Evolutionary conservation across 2,888 invertebrate genomes (phyloP).

Genomic region (Liodrosophila aerea): DNA sequence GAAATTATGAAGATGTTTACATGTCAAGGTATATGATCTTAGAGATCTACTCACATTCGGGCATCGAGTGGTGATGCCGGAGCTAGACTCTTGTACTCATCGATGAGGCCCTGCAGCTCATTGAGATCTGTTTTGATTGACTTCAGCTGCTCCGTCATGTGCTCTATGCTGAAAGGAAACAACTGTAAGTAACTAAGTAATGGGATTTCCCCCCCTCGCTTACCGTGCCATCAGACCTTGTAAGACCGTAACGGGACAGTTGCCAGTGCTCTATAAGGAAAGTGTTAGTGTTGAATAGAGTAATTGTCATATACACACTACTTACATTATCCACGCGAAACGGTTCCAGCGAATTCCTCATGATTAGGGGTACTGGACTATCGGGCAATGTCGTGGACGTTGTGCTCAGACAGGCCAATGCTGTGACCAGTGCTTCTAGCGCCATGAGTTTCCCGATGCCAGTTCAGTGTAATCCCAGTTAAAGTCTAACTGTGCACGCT

Average conservation of each 20-base stretch:
- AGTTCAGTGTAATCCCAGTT: not conserved
- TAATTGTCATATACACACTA: not conserved
- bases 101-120: slow-evolving; percentile 54
- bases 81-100: slow-evolving; percentile 39
- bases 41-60: slow-evolving; percentile 34
- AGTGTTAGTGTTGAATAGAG: no score
- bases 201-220: no score
- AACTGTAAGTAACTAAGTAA: not conserved
- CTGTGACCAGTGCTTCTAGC: slow-evolving; percentile 63
- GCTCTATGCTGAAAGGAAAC: slow-evolving; percentile 12
- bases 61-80: slow-evolving; percentile 5
- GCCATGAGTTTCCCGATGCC: slow-evolving; percentile 31
- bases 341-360: slow-evolving; percentile 48
- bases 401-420: slow-evolving; percentile 62
- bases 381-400: slow-evolving; percentile 33
- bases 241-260: slow-evolving; percentile 46
- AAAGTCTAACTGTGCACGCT: slow-evolving; percentile 18
- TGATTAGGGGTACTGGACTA: slow-evolving; percentile 38
- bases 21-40: not conserved
- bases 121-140: slow-evolving; percentile 28
- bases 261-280: slow-evolving; percentile 40
- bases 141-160: slow-evolving; percentile 48
- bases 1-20: not conserved
- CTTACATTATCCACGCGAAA: slow-evolving; percentile 51
- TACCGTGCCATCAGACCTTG: slow-evolving; percentile 52